Evolutionary conservation across 2,113 vertebrate species (phyloP).

Genomic region (Rostratula benghalensis): DNA sequence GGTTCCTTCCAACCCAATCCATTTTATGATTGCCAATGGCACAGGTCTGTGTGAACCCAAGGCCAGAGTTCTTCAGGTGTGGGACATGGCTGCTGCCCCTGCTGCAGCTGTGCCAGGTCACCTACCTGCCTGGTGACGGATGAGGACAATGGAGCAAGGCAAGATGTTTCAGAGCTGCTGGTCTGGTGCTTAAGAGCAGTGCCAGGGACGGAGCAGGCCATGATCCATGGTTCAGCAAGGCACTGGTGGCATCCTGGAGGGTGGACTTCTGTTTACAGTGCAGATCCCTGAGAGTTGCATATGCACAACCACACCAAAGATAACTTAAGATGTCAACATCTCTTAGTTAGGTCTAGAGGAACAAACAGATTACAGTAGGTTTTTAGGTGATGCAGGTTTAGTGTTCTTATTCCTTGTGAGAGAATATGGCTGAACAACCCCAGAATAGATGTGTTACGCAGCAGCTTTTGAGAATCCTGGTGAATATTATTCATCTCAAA

Average conservation of each 20-base stretch:
- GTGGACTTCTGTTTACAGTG: neutral
- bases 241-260: neutral
- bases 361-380: neutral
- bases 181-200: neutral
- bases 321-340: neutral
- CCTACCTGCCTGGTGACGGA: neutral
- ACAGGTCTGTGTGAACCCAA: neutral
- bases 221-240: rapidly evolving
- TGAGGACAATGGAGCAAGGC: neutral
- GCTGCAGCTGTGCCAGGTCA: neutral
- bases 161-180: neutral
- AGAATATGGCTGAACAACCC: neutral
- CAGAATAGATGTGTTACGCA: neutral
- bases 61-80: neutral
- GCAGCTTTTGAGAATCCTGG: neutral
- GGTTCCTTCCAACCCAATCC: no score
- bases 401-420: neutral
- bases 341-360: neutral
- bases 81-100: neutral
- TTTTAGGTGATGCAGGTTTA: neutral
- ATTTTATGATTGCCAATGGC: neutral
- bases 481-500: neutral
- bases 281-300: neutral
- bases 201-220: neutral
- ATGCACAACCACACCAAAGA: neutral